A percentile compares a stretch with the other conserved stretches of the same genome.
Conservation (phyloP, 2,113 vertebrate species). For the Aleadryas rufinucha region DNA sequence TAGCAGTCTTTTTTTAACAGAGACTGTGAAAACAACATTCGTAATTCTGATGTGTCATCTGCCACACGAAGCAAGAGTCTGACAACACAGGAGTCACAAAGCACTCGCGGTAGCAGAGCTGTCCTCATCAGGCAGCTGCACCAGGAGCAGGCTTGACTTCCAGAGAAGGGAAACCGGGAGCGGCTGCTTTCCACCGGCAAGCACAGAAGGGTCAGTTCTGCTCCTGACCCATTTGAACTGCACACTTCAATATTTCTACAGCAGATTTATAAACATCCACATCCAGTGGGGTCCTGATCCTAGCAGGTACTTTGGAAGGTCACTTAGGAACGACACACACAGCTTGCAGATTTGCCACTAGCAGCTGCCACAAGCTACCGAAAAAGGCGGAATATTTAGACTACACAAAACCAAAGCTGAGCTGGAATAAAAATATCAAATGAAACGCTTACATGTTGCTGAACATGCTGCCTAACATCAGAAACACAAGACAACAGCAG, state of each 20-base stretch:
- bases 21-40: neutral
- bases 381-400: neutral
- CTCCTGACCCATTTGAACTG: neutral
- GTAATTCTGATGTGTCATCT: neutral
- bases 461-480: conserved; percentile 70
- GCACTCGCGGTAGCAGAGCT: neutral
- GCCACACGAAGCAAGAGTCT: neutral
- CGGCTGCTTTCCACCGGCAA: neutral
- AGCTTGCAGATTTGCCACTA: neutral
- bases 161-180: neutral
- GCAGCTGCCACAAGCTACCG: conserved; percentile 17
- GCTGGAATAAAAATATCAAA: conserved; percentile 11
- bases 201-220: neutral
- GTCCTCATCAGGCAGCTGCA: neutral
- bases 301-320: neutral
- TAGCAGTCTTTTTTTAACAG: neutral
- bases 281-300: neutral
- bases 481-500: conserved; percentile 47
- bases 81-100: neutral
- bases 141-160: neutral
- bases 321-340: neutral
- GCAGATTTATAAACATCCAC: neutral
- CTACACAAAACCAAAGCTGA: neutral
- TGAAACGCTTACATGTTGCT: neutral
- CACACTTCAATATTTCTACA: neutral